Evolutionary conservation across 2,888 invertebrate species (phyloP).

Genomic region (Agrypnus murinus): DNA sequence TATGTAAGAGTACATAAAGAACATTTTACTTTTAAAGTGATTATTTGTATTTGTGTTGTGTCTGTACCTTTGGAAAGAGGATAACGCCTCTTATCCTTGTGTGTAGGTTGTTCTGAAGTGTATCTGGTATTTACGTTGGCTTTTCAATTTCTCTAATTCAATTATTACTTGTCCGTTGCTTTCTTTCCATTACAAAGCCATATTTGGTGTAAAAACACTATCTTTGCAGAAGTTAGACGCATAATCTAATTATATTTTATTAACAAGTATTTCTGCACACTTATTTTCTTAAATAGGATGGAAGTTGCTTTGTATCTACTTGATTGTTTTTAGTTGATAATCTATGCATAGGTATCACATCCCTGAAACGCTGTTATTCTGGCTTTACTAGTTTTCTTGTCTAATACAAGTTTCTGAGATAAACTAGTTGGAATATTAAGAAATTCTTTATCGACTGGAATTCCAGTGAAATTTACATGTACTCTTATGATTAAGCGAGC

Average conservation of each 20-base stretch:
- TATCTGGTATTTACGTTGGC: constrained; percentile 49
- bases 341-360: too few relatives aligned
- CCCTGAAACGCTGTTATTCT: too few relatives aligned
- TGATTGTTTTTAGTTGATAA: background rate
- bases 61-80: too few relatives aligned
- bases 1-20: too few relatives aligned
- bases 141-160: constrained; percentile 55
- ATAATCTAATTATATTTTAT: background rate
- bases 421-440: background rate
- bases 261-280: background rate
- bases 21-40: too few relatives aligned
- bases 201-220: constrained; percentile 53
- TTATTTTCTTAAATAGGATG: background rate
- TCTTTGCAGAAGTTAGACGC: background rate
- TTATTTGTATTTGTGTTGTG: too few relatives aligned
- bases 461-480: too few relatives aligned
- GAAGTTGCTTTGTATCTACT: background rate
- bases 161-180: constrained; percentile 58
- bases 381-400: too few relatives aligned
- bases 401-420: background rate
- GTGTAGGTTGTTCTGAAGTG: constrained; percentile 48
- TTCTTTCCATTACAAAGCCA: constrained; percentile 60
- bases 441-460: too few relatives aligned
- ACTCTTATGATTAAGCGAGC: too few relatives aligned
- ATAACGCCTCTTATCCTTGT: too few relatives aligned